Conservation (phyloP, 2,797 vertebrate genomes). For the Pantherophis alleghaniensis region DNA sequence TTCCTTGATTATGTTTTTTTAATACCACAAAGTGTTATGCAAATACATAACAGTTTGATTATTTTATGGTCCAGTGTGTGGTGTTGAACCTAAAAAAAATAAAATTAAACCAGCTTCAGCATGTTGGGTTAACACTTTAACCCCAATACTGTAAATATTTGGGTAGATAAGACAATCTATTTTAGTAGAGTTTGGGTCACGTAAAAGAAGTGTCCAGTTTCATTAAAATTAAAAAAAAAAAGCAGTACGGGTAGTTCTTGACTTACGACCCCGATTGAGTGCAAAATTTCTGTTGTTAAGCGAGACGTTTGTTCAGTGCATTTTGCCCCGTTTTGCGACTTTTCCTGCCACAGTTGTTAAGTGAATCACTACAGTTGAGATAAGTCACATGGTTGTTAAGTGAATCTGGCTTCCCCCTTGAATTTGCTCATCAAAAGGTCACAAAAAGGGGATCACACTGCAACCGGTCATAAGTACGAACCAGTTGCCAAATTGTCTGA, state of each 20-base stretch:
- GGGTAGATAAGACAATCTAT: not conserved
- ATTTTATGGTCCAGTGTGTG: not conserved
- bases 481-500: accelerated
- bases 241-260: not conserved
- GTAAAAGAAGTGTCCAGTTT: not conserved
- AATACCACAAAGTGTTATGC: not conserved
- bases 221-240: not conserved
- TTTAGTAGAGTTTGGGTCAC: not conserved
- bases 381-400: no score
- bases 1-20: not conserved
- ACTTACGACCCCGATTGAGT: not conserved
- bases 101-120: not conserved
- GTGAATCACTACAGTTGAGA: no score
- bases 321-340: no score
- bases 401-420: no score
- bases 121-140: not conserved
- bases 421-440: no score
- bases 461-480: not conserved
- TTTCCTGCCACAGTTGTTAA: no score
- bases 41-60: not conserved
- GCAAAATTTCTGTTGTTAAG: no score
- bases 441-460: no score
- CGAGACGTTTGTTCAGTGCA: no score
- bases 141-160: not conserved
- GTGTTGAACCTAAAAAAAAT: not conserved